These are phyloP conservation scores for Pyrgus malvae DNA, from an alignment of 2,888 invertebrate species.

Conservation along the genomic window DNA sequence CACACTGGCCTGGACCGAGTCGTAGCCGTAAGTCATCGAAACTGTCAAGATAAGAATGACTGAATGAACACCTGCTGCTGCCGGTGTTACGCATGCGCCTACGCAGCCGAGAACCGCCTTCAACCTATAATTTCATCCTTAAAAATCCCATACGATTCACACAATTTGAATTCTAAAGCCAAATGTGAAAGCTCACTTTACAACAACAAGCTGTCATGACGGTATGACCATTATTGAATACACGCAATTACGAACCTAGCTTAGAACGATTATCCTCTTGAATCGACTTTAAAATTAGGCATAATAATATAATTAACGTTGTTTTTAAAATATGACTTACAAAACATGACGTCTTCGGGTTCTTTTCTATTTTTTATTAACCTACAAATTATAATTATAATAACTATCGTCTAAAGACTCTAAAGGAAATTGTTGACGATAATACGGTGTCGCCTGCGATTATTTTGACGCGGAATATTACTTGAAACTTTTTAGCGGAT, in stretches of 20 bases:
- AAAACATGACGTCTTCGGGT: constrained; percentile 67
- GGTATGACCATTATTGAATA: constrained; percentile 52
- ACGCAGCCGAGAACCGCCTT: constrained; percentile 55
- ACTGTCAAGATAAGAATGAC: constrained; percentile 80
- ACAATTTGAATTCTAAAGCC: constrained; percentile 46
- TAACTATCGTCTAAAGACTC: constrained; percentile 34
- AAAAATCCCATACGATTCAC: constrained; percentile 37
- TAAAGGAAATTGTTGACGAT: constrained; percentile 43
- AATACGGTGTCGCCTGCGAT: constrained; percentile 40
- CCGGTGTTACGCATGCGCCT: constrained; percentile 77
- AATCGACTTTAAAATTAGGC: constrained; percentile 72
- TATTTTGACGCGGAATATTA: constrained; percentile 41
- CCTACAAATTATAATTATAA: constrained; percentile 41
- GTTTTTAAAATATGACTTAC: constrained; percentile 68
- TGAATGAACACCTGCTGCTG: constrained; percentile 79
- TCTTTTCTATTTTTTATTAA: constrained; percentile 36
- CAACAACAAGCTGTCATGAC: constrained; percentile 30
- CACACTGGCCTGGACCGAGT: constrained; percentile 60
- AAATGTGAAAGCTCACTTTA: constrained; percentile 49
- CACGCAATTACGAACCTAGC: constrained; percentile 55
- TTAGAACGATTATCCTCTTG: constrained; percentile 66
- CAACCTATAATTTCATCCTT: constrained; percentile 52
- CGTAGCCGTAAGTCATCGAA: constrained; percentile 76
- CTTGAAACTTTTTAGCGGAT: constrained; percentile 32
- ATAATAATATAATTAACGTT: constrained; percentile 73